Conservation (phyloP, 2,113 vertebrate species). For the Syrmaticus mikado region DNA sequence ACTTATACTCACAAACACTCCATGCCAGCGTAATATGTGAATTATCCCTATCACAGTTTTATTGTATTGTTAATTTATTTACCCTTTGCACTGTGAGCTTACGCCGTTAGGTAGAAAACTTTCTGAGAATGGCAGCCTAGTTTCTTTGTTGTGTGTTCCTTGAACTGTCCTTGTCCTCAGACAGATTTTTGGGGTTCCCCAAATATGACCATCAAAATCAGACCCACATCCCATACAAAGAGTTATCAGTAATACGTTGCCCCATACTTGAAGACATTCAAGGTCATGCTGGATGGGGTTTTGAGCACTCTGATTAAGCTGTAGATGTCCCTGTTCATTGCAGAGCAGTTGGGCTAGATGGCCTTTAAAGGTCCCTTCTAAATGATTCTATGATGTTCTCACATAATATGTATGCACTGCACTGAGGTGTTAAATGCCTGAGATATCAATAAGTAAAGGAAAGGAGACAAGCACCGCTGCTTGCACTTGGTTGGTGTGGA, state of each 20-base stretch:
- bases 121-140: background rate
- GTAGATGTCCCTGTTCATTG: no score
- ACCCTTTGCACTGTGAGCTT: background rate
- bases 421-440: background rate
- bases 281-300: no score
- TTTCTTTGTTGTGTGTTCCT: background rate
- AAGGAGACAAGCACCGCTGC: background rate
- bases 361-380: no score
- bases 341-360: no score
- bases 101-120: background rate
- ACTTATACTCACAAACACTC: background rate
- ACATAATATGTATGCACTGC: no score
- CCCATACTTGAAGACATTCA: no score
- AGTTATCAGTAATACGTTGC: background rate
- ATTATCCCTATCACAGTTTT: background rate
- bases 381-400: background rate
- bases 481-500: background rate
- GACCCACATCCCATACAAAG: background rate
- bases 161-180: background rate
- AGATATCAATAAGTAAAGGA: background rate
- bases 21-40: accelerated
- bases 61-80: background rate
- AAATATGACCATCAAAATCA: background rate
- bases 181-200: background rate
- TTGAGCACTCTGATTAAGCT: no score